Conservation (phyloP, 2,113 vertebrate species). For the Channa argus region DNA sequence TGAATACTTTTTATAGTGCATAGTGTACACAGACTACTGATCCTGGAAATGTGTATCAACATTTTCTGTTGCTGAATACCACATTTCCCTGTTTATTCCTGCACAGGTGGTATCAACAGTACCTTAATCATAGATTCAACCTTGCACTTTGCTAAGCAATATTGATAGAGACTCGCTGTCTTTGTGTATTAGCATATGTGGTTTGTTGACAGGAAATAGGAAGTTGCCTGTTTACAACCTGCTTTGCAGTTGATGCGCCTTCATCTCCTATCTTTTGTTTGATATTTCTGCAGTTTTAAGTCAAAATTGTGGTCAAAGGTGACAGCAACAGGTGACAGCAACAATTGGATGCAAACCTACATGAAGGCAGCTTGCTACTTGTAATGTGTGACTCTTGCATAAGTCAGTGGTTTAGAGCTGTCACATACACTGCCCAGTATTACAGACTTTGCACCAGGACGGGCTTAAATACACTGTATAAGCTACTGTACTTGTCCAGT, state of each 20-base stretch:
- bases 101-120: neutral
- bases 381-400: neutral
- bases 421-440: neutral
- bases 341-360: neutral
- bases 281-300: neutral
- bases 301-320: neutral
- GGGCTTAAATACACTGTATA: constrained; percentile 13
- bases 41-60: too few relatives aligned
- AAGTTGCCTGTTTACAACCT: constrained; percentile 10
- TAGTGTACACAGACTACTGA: too few relatives aligned
- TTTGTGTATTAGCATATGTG: neutral
- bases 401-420: neutral
- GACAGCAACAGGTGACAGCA: neutral
- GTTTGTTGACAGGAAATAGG: constrained; percentile 37
- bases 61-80: too few relatives aligned
- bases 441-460: constrained; percentile 1
- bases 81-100: neutral
- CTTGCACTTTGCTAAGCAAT: neutral
- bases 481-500: constrained; percentile 27
- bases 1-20: too few relatives aligned
- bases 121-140: neutral
- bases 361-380: neutral
- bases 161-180: neutral
- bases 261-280: neutral
- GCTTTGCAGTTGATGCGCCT: constrained; percentile 5